These are phyloP conservation scores for Sarotherodon lohbergeri DNA, from an alignment of 2,113 vertebrate species.

Conservation along the genomic window DNA sequence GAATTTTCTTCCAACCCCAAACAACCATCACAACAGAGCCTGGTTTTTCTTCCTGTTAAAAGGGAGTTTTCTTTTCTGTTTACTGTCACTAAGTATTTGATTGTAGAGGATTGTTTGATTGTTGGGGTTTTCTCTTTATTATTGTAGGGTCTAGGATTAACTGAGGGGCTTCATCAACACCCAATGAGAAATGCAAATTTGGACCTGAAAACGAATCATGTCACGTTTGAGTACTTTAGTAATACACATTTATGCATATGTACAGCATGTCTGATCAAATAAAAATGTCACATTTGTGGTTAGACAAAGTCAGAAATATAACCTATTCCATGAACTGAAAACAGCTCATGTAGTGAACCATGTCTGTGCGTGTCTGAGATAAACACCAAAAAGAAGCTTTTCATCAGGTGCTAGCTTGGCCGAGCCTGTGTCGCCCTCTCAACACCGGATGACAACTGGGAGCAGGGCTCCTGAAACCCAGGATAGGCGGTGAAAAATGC, in stretches of 20 bases:
- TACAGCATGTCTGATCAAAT: background rate
- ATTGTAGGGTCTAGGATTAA: background rate
- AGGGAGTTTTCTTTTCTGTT: rapidly evolving
- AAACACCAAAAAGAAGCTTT: constrained; percentile 5
- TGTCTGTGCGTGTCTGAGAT: background rate
- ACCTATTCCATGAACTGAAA: background rate
- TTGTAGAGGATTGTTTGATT: background rate
- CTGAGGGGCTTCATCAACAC: background rate
- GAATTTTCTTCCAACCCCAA: background rate
- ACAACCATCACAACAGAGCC: background rate
- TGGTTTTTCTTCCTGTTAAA: background rate
- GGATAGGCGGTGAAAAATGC: constrained; percentile 33
- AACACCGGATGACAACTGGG: constrained; percentile 56
- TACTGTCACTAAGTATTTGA: background rate
- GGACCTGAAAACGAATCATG: background rate
- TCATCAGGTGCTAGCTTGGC: constrained; percentile 9
- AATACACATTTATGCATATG: background rate
- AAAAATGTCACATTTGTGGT: background rate
- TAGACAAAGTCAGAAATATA: background rate
- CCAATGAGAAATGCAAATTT: background rate
- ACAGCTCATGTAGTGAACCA: background rate
- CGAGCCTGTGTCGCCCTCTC: constrained; percentile 17
- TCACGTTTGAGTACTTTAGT: background rate
- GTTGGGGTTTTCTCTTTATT: background rate
- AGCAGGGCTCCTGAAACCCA: constrained; percentile 36